Percentiles rank a stretch among this genome's conserved stretches.
Evolutionary conservation across 2,113 vertebrate species (phyloP).

Genomic region (Motacilla tschutschensis): DNA sequence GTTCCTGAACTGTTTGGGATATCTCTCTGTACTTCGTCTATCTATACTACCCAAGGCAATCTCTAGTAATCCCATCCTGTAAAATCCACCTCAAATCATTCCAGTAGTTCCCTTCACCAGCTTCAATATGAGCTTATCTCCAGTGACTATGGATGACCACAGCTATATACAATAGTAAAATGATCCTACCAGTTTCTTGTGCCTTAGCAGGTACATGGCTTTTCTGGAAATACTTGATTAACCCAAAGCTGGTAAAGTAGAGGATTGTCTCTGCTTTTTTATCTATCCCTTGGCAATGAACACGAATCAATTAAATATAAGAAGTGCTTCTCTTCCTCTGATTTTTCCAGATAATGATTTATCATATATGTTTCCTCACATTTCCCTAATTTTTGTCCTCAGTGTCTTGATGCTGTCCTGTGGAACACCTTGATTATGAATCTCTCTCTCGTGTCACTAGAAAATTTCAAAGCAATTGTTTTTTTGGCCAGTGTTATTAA

Average conservation of each 20-base stretch:
- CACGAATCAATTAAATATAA: not conserved
- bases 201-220: not conserved
- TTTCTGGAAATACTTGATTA: not conserved
- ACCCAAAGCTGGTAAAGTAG: not conserved
- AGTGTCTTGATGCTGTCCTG: not conserved
- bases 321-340: not conserved
- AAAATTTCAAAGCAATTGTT: not conserved
- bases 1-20: not conserved
- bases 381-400: not conserved
- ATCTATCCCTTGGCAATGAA: not conserved
- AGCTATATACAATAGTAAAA: not conserved
- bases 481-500: not conserved
- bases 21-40: not conserved
- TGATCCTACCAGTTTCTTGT: not conserved
- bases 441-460: not conserved
- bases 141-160: not conserved
- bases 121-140: not conserved
- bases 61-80: not conserved
- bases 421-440: not conserved
- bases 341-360: not conserved
- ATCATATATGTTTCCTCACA: not conserved
- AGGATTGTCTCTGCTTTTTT: not conserved
- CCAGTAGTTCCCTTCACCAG: not conserved
- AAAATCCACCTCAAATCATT: not conserved
- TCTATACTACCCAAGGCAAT: not conserved